These are phyloP conservation scores for cattle (Bos taurus) DNA, from an alignment of 2,113 vertebrate species.

Conservation along the genomic window DNA sequence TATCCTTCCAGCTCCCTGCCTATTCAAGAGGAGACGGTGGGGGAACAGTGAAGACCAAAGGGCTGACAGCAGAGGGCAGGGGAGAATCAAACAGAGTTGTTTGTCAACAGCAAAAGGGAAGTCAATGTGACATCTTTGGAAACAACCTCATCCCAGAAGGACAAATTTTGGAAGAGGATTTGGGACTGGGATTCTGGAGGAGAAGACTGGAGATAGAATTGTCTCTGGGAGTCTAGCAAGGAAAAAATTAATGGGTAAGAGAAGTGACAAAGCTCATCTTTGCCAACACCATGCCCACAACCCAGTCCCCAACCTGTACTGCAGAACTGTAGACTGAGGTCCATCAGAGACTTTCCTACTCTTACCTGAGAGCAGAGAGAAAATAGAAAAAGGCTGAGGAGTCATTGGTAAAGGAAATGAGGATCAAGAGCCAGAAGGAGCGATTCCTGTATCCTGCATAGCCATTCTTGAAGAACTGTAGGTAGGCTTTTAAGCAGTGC, in stretches of 20 bases:
- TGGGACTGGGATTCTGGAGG: not conserved
- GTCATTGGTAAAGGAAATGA: not conserved
- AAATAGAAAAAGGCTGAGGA: not conserved
- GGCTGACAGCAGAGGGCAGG: not conserved
- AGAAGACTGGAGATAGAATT: not conserved
- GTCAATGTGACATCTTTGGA: not conserved
- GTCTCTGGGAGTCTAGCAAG: not conserved
- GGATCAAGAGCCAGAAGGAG: not conserved
- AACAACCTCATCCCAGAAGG: not conserved
- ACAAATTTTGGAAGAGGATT: not conserved
- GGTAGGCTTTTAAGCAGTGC: not conserved
- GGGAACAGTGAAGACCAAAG: not conserved
- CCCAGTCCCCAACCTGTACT: rapidly evolving
- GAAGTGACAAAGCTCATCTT: not conserved
- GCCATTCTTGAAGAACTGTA: not conserved
- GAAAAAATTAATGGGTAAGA: not conserved
- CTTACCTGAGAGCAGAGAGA: constrained; percentile 12
- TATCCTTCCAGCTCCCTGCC: not conserved
- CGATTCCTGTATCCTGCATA: not conserved
- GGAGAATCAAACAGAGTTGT: not conserved
- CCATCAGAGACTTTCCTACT: not conserved
- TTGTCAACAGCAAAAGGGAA: not conserved
- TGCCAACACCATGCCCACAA: not conserved
- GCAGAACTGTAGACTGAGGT: not conserved
- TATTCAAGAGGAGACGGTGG: not conserved